A percentile compares a stretch with the other conserved stretches of the same genome.
Conservation (phyloP, 2,797 vertebrate genomes). For the Leptoclinus maculatus region DNA sequence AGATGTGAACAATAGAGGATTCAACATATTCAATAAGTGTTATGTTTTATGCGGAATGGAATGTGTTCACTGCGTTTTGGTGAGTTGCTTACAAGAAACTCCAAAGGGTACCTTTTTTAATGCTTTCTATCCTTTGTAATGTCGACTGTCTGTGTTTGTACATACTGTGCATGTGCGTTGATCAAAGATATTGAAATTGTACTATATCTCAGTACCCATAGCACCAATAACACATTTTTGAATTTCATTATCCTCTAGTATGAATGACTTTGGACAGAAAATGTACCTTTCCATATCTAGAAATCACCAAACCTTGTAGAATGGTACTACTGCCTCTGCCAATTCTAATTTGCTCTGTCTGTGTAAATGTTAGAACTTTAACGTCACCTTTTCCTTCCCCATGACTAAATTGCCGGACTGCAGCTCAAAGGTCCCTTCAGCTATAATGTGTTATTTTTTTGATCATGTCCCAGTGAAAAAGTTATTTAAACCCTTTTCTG, state of each 20-base stretch:
- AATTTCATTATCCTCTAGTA: neutral
- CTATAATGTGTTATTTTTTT: slow-evolving; percentile 22
- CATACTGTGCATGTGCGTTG: neutral
- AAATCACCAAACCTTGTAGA: slow-evolving; percentile 1
- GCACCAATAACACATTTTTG: slow-evolving; percentile 1
- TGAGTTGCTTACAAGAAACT: neutral
- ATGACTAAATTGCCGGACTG: neutral
- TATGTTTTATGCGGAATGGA: neutral
- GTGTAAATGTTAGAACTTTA: slow-evolving; percentile 6
- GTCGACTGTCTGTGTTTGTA: neutral
- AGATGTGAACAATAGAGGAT: neutral
- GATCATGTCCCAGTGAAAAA: slow-evolving; percentile 27
- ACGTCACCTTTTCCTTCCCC: slow-evolving; percentile 7
- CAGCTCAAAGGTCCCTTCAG: slow-evolving; percentile 9
- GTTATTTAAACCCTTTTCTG: slow-evolving; percentile 24
- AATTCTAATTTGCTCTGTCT: slow-evolving; percentile 1
- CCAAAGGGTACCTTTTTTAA: neutral
- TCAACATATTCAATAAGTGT: neutral
- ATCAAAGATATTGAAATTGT: neutral
- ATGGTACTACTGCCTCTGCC: neutral
- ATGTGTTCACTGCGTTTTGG: neutral
- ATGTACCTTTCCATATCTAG: slow-evolving; percentile 2
- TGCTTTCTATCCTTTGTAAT: neutral
- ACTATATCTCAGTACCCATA: neutral
- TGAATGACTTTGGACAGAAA: slow-evolving; percentile 1